Evolutionary conservation across 1,140 invertebrate species (phyloP).

Genomic region (Drosophila repleta): DNA sequence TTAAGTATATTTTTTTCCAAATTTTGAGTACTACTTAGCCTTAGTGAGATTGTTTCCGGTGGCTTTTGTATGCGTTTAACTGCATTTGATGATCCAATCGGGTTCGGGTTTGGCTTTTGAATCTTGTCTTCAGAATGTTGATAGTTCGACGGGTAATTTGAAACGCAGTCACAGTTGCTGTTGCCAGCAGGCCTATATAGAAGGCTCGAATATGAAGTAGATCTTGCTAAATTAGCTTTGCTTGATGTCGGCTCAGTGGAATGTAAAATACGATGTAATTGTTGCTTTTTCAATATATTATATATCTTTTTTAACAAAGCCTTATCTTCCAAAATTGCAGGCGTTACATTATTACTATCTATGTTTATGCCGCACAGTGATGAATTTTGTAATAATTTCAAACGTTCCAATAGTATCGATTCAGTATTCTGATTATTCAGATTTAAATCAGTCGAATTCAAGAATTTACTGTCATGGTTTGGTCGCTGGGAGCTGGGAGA

Average conservation of each 20-base stretch:
- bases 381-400: constrained; percentile 36
- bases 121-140: neutral
- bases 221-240: constrained; percentile 37
- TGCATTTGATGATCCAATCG: neutral
- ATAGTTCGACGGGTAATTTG: neutral
- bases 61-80: constrained; percentile 24
- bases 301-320: constrained; percentile 68
- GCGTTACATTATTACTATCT: constrained; percentile 28
- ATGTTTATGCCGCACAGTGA: constrained; percentile 27
- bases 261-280: constrained; percentile 72
- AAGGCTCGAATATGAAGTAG: constrained; percentile 59
- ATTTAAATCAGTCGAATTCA: neutral
- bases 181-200: neutral
- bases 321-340: constrained; percentile 67
- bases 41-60: constrained; percentile 10
- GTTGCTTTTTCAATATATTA: constrained; percentile 72
- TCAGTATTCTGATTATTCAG: neutral
- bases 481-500: constrained; percentile 71
- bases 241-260: constrained; percentile 48
- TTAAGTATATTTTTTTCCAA: neutral
- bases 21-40: neutral
- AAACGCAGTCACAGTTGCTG: neutral
- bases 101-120: neutral
- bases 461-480: neutral
- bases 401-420: constrained; percentile 34